Conservation (phyloP, 2,113 vertebrate genomes). For the Tympanuchus pallidicinctus region DNA sequence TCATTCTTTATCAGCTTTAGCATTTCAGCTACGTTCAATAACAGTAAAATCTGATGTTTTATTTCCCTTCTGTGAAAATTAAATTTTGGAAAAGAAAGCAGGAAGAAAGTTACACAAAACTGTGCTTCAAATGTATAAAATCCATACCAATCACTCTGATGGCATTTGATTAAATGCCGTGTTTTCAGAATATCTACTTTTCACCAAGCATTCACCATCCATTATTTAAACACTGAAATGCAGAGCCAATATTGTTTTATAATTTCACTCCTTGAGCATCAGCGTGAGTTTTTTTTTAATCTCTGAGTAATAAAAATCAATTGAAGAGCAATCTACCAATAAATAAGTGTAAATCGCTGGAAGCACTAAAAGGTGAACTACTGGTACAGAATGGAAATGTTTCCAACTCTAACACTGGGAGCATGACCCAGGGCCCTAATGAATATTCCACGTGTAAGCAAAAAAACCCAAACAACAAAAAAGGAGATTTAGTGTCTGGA, state of each 20-base stretch:
- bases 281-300: constrained; percentile 33
- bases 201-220: background rate
- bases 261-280: constrained; percentile 17
- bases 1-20: background rate
- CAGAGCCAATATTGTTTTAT: background rate
- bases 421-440: constrained; percentile 42
- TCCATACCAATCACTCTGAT: background rate
- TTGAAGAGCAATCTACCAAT: constrained; percentile 15
- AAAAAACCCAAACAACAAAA: background rate
- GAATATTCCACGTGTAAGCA: constrained; percentile 29
- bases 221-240: constrained; percentile 44
- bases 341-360: constrained; percentile 22
- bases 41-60: background rate
- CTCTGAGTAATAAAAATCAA: constrained; percentile 44
- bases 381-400: background rate
- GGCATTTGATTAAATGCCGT: background rate
- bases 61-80: background rate
- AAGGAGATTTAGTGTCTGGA: background rate
- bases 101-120: background rate
- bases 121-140: background rate
- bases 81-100: background rate
- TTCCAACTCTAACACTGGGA: constrained; percentile 1
- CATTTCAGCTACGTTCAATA: background rate
- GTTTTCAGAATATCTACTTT: background rate
- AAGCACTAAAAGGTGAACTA: background rate